These are phyloP conservation scores for Pyrrhura leucotis DNA, from an alignment of 2,797 vertebrate species.

Conservation along the genomic window DNA sequence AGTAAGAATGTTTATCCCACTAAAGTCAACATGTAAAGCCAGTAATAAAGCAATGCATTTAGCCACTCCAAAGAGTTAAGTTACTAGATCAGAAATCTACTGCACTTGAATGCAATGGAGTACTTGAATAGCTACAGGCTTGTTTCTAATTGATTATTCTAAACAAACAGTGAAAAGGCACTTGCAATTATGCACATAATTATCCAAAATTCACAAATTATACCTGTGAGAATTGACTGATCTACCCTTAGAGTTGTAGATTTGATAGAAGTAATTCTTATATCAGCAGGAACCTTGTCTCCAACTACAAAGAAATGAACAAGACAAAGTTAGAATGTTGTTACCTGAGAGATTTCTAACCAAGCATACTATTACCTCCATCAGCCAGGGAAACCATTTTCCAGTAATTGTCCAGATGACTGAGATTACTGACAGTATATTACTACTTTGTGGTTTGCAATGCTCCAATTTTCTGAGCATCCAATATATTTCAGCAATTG, in stretches of 20 bases:
- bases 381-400: not conserved
- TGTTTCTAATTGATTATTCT: not conserved
- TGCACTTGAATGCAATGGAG: not conserved
- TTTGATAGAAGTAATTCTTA: constrained; percentile 95
- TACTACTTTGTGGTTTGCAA: not conserved
- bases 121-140: not conserved
- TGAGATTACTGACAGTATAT: not conserved
- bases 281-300: constrained; percentile 98
- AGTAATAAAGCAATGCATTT: not conserved
- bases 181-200: not conserved
- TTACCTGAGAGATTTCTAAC: not conserved
- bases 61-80: not conserved
- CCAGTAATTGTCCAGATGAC: not conserved
- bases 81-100: not conserved
- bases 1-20: not conserved
- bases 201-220: not conserved
- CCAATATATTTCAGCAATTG: not conserved
- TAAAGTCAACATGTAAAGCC: not conserved
- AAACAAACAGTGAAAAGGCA: not conserved
- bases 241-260: constrained; percentile 97
- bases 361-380: not conserved
- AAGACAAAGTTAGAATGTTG: not conserved
- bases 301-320: constrained; percentile 84
- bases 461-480: not conserved
- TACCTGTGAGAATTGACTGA: constrained; percentile 98